Base-by-base conservation (phyloP, 37 sponge, comb jelly and placozoan species). In the Crambe crambe region DNA sequence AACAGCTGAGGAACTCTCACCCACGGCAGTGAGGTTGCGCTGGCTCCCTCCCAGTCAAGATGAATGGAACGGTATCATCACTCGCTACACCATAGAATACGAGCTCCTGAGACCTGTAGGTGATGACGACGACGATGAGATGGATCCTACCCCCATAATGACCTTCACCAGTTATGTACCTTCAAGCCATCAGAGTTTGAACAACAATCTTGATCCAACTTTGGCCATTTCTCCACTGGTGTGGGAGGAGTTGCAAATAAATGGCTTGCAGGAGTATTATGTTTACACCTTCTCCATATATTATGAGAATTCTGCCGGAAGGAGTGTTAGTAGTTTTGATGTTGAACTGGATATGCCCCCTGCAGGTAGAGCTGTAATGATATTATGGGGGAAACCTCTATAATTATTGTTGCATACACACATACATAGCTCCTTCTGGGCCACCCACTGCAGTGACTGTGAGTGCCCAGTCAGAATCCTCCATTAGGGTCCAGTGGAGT, bases 41-140 rank as follows among this genome's bases (percentile, higher is more conserved):
- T 76, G 76, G 76, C 42, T 40, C 23, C 76, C 76, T 61, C 40
- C 76, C 4, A 36, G 21, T 38, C 40, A 34, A 23, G 38, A 76
- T 26, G 26, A 59, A 2, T 59, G 63, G 63, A 76, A 76, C 34
- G 76, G 76, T 37, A 37, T 76, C 38, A 59, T 76, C 36, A 12
- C 12, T 23, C 62, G 42, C 62, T 76, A 76, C 27, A 61, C 42
- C 42, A 72, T 72, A 20, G 73, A 44, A 20, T 72, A 72, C 51
- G 29, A 42, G 3, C 44, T 41, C 21, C 25, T 72, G 31, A 10
- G 73, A 41, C 32, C 44, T 25, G 54, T 72, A 2, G 27, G 22
- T 10, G 6, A 5, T 36, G 39, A 36, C 30, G 39, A 31, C 8
- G 63, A 61, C 15, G 30, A 27, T 20, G 63, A 61, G 6, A 8